phyloP scores from a whole-genome alignment of 2,797 vertebrate genomes.

The Helostoma temminkii region DNA sequence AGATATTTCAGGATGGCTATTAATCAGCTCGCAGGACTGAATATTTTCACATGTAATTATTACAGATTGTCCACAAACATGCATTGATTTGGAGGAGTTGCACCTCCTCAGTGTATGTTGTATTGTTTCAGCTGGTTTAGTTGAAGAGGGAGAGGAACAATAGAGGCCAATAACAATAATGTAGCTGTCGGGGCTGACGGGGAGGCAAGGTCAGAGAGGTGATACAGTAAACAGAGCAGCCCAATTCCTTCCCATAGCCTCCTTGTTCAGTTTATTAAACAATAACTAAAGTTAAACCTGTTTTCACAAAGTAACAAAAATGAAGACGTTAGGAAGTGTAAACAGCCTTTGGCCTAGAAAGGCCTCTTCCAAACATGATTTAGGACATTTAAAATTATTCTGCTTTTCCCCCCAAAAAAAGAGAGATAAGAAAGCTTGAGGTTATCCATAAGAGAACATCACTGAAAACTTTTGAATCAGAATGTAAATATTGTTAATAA shows the following conservation, averaged over 20 bases:
- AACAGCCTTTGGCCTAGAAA: background rate
- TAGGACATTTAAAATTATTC: background rate
- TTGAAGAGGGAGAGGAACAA: slow-evolving; percentile 50
- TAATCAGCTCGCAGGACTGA: slow-evolving; percentile 29
- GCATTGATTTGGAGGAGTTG: slow-evolving; percentile 42
- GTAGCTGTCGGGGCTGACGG: slow-evolving; percentile 60
- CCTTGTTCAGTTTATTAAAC: background rate
- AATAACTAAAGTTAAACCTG: slow-evolving; percentile 19
- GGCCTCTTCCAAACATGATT: background rate
- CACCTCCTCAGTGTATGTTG: slow-evolving; percentile 34
- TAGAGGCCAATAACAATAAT: slow-evolving; percentile 71
- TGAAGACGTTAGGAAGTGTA: background rate
- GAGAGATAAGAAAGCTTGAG: too few relatives aligned
- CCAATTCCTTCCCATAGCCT: slow-evolving; percentile 54
- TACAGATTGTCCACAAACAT: slow-evolving; percentile 56
- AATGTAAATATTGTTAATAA: too few relatives aligned
- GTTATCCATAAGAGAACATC: too few relatives aligned
- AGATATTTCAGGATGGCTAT: slow-evolving; percentile 18
- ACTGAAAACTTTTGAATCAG: too few relatives aligned
- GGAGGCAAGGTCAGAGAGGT: slow-evolving; percentile 61
- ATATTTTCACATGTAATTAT: slow-evolving; percentile 35
- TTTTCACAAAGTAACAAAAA: background rate
- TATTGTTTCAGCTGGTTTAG: slow-evolving; percentile 75
- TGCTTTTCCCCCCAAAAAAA: too few relatives aligned
- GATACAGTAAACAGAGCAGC: slow-evolving; percentile 52